A percentile compares a stretch with the other conserved stretches of the same genome.
phyloP scores from a whole-genome alignment of 53 echinoderm and acorn worm species.

The Luidia sarsii region DNA sequence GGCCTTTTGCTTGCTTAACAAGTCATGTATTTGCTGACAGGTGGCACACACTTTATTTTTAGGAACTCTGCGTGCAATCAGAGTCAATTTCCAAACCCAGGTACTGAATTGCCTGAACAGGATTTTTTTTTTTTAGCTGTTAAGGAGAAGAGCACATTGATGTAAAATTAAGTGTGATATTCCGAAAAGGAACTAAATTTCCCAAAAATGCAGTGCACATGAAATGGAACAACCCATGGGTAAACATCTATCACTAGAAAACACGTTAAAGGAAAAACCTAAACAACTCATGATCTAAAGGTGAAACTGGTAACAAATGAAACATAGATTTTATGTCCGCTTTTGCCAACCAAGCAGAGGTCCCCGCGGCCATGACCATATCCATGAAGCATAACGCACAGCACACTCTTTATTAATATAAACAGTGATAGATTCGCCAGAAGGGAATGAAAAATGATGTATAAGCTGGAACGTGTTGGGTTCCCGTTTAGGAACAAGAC shows the following conservation, averaged over 20 bases:
- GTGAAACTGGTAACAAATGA: constrained; percentile 17
- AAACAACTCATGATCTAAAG: constrained; percentile 6
- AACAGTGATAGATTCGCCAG: neutral
- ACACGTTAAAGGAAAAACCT: neutral
- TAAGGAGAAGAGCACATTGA: neutral
- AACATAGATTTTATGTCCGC: constrained; percentile 11
- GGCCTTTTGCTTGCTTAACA: no score
- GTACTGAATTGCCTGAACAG: neutral
- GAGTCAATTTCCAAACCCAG: no score
- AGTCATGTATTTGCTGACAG: no score
- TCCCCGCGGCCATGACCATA: neutral
- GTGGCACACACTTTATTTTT: no score
- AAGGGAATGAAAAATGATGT: constrained; percentile 15
- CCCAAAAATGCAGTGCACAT: no score
- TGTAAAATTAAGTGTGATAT: neutral
- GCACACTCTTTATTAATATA: neutral
- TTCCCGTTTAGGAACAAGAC: neutral
- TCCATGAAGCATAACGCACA: neutral
- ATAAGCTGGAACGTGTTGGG: neutral
- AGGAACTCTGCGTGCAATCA: no score
- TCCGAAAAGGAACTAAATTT: neutral
- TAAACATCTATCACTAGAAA: constrained; percentile 8
- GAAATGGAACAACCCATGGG: no score
- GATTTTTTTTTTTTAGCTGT: neutral
- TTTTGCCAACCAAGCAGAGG: neutral